Percentiles rank a stretch among this genome's conserved stretches.
These are phyloP conservation scores for Ictalurus furcatus DNA, from an alignment of 2,113 vertebrate species.

Conservation along the genomic window DNA sequence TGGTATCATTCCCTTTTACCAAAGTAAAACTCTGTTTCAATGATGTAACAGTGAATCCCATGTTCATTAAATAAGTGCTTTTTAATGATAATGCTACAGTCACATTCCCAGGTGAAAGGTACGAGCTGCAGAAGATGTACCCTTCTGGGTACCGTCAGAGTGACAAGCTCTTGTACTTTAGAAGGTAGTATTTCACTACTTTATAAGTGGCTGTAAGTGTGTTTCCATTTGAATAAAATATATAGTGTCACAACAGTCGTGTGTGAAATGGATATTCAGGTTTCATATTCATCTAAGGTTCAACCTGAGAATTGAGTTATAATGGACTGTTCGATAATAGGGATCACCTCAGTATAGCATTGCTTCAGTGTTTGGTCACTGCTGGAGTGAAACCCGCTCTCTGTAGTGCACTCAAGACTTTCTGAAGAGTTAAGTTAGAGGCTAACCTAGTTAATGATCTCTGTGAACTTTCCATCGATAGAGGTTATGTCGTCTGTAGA, in stretches of 20 bases:
- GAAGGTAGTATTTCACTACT: neutral
- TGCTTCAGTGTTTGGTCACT: neutral
- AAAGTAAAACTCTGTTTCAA: neutral
- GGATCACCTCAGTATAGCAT: neutral
- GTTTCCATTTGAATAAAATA: constrained; percentile 3
- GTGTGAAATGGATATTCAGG: neutral
- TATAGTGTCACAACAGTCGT: neutral
- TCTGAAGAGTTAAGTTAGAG: neutral
- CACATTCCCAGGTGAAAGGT: neutral
- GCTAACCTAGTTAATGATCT: constrained; percentile 23
- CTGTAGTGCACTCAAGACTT: constrained; percentile 3
- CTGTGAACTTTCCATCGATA: neutral
- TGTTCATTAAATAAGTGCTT: neutral
- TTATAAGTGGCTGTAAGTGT: neutral
- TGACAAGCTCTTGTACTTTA: neutral
- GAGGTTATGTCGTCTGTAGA: constrained; percentile 12
- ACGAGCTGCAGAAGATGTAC: neutral
- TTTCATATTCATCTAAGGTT: neutral
- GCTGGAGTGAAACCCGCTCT: neutral
- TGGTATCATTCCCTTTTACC: neutral
- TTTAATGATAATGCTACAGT: neutral
- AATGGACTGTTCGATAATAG: neutral
- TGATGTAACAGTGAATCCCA: neutral
- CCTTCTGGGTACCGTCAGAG: neutral
- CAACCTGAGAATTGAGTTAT: neutral